A percentile compares a stretch with the other conserved stretches of the same genome.
Conservation (phyloP, 1,140 invertebrate genomes). For the Anastrepha obliqua region DNA sequence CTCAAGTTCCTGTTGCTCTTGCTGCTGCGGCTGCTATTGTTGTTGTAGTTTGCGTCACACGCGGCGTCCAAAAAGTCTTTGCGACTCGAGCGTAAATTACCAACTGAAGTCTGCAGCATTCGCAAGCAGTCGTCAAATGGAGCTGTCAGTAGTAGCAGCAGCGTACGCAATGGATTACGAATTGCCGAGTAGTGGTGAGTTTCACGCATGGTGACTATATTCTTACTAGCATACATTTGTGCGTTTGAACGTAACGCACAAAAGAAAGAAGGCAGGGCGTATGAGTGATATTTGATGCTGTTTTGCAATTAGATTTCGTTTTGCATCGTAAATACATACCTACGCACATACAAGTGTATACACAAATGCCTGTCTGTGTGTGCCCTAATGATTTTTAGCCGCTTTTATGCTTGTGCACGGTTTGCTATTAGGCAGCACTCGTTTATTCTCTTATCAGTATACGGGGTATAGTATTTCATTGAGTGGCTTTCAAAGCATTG, state of each 20-base stretch:
- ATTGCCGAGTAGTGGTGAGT: constrained; percentile 8
- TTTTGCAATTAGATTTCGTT: neutral
- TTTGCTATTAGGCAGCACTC: neutral
- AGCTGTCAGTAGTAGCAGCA: neutral
- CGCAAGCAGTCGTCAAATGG: constrained; percentile 4
- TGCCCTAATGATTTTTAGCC: neutral
- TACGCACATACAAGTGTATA: neutral
- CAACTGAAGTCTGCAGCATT: constrained; percentile 36
- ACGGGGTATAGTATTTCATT: neutral
- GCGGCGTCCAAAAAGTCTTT: constrained; percentile 17
- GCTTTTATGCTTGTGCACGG: neutral
- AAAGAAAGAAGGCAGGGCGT: neutral
- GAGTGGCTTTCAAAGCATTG: neutral
- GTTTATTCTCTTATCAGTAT: neutral
- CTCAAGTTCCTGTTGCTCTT: neutral
- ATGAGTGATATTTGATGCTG: constrained; percentile 6
- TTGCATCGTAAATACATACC: neutral
- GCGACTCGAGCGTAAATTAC: constrained; percentile 44
- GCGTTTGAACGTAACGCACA: neutral
- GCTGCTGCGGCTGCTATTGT: neutral
- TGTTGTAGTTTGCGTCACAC: neutral
- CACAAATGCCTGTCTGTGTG: neutral
- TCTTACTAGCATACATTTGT: neutral
- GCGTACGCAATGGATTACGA: neutral
- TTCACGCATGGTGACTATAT: constrained; percentile 11